Evolutionary conservation across 1,140 invertebrate genomes (phyloP), one percentile per base, ranked within the genome.

Genomic region (Calycopis cecrops): DNA sequence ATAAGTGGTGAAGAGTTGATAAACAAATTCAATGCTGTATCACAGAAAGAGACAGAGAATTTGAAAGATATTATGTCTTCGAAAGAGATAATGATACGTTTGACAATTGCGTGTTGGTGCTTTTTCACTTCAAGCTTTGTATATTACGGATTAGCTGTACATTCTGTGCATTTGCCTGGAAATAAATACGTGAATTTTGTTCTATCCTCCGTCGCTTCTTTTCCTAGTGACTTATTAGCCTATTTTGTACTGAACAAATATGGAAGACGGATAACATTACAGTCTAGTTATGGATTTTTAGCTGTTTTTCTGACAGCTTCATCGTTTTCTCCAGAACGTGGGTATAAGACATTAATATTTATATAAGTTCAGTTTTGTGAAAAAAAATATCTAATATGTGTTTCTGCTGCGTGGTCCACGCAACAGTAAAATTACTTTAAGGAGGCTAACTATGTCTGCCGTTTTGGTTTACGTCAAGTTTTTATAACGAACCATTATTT

Each of bases 91-190:
- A 72, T 80, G 67, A 65, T 65, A 48, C 65, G 81, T 7, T 49
- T 85, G 4, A 47, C 53, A 0, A 79, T 82, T 6, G 65, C 71
- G 0, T 91, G 89, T 33, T 89, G 92, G 69, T 93, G 89, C 70
- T 94, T 91, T 89, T 89, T 93, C 12, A 89, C 92, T 1, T 91
- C 91, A 53, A 90, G 91, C 9, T 92, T 95, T 53, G 89, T 95
- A 2, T 96, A 95, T 70, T 96, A 95, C 65, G 95, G 94, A 0
- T 73, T 95, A 11, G 92, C 93, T 1, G 87, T 95, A 0, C 94
- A 95, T 69, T 91, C 93, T 0, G 92, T 93, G 4, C 88, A 92
- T 28, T 79, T 96, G 18, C 91, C 90, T 21, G 93, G 93, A 9
- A 90, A 90, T 65, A 87, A 90, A 65, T 94, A 94, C 69, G 79